Base-by-base conservation (phyloP, 2,888 invertebrate genomes). In the Heliconius ethilla region DNA sequence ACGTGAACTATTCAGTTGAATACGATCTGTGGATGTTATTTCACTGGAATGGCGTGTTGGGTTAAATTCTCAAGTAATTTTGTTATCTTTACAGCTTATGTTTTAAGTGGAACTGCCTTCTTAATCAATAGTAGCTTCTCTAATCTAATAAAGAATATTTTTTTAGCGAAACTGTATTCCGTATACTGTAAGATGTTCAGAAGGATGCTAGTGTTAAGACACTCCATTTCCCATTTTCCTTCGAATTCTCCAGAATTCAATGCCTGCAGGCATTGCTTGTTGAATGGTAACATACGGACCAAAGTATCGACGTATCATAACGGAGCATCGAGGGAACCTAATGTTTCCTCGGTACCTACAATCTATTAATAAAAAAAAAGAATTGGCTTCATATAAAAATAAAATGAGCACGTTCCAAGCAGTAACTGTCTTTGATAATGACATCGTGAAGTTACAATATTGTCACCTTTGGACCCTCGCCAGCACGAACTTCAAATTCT, bases 1-100 rank as follows among this genome's bases (percentile, higher is more conserved):
- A 75, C 70, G 40, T 69, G 75, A 80, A 66, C 78, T 74, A 66
- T 66, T 45, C 72, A 37, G 74, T 78, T 80, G 69, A 65, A 70
- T 65, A 66, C 73, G 62, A 74, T 62, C 66, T 77, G 27, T 27
- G 9, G 25, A 74, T 74, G 63, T 63, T 15, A 27, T 74, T 74
- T 45, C 13, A 74, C 11, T 74, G 22, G 22, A 63, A 74, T 22
- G 18, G 15, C 37, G 25, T 45, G 37, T 45, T 11, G 27, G 40
- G 40, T 40, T 63, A 11, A 62, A 45, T 62, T 18, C 37, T 45
- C 27, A 29, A 70, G 72, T 15, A 29, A 22, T 40, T 62, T 9
- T 37, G 40, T 59, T 72, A 55, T n/a, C 7, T 70, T 25, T 11
- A n/a, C 10, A 70, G 1, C n/a, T n/a, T 1, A 29, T 29, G 51